Evolutionary conservation across 2,888 invertebrate species (phyloP), one percentile per base, ranked within the genome.

Genomic region (Parasteatoda lunata): DNA sequence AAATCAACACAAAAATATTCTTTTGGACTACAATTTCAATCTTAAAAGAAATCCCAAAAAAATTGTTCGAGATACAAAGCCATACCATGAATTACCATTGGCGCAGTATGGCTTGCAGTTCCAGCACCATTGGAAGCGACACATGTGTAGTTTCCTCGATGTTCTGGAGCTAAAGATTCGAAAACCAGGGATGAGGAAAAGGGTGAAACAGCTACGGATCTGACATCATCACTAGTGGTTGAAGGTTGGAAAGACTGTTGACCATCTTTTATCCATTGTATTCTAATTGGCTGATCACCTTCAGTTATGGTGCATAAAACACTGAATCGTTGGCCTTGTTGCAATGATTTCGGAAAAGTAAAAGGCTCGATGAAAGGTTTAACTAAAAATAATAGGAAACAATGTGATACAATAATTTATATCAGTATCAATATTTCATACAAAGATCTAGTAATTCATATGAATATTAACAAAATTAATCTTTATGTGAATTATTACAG

Each of bases 311-410:
- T 91, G 90, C 92, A 92, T 73, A 92, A 91, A 82, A 92, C 91
- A 89, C 91, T 91, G 85, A 91, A 91, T 80, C 92, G 90, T 89
- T 91, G 91, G 64, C 92, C 92, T 84, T 92, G 91, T 89, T 93
- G 93, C 79, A 93, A 92, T 90, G 93, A 93, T 49, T 88, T 88
- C 0, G 90, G 89, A 65, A 90, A 90, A n/a, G 75, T 70, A 68
- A 90, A 90, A 47, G 90, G 89, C 15, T 89, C 90, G 5, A 97
- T 95, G 91, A 96, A 95, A 47, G 97, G 97, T 15, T 96, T 96
- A 93, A 94, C 95, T 94, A 91, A 91, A 89, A 93, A 89, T 30
- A 5, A 15, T 11, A 2, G n/a, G n/a, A 64, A 13, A 64, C 1
- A 64, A 64, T n/a, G 64, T 3, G n/a, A 64, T 30, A 30, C 2